phyloP scores from a whole-genome alignment of 1,140 invertebrate genomes.

The Venustaconcha ellipsiformis region DNA sequence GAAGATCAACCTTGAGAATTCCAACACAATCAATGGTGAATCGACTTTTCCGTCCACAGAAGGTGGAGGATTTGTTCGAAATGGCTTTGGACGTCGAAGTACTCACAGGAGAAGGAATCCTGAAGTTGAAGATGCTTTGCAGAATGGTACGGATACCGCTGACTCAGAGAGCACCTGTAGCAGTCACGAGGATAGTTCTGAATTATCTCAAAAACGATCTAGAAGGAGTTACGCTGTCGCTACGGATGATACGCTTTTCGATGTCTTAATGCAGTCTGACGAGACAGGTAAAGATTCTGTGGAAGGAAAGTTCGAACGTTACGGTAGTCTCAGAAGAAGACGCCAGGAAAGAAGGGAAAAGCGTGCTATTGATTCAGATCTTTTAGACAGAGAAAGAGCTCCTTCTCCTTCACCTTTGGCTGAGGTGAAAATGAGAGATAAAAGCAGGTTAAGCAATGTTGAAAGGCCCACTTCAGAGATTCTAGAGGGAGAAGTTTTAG shows the following conservation, averaged over 20 bases:
- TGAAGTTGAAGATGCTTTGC: too few species aligned
- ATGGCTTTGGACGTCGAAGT: conserved; percentile 47
- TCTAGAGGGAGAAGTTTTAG: conserved; percentile 18
- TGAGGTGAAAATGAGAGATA: conserved; percentile 25
- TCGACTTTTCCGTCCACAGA: conserved; percentile 16
- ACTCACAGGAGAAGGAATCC: conserved; percentile 37
- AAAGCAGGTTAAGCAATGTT: conserved; percentile 14
- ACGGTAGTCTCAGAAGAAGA: conserved; percentile 50
- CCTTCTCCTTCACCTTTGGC: conserved; percentile 55
- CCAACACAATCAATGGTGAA: conserved; percentile 21
- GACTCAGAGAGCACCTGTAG: conserved; percentile 19
- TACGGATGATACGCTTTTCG: conserved; percentile 50
- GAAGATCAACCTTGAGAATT: conserved; percentile 49
- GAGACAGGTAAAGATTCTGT: conserved; percentile 13
- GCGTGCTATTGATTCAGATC: conserved; percentile 27
- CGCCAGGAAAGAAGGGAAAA: conserved; percentile 40
- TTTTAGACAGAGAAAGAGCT: conserved; percentile 52
- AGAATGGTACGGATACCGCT: conserved; percentile 9
- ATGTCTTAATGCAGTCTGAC: conserved; percentile 50
- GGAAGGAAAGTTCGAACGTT: conserved; percentile 48
- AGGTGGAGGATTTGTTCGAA: conserved; percentile 42
- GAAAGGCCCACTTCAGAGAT: conserved; percentile 39
- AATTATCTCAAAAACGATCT: conserved; percentile 30
- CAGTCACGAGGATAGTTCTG: conserved; percentile 10
- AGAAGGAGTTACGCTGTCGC: conserved; percentile 41